These are phyloP conservation scores for Mallotus villosus DNA, from an alignment of 2,797 vertebrate genomes.

Conservation along the genomic window DNA sequence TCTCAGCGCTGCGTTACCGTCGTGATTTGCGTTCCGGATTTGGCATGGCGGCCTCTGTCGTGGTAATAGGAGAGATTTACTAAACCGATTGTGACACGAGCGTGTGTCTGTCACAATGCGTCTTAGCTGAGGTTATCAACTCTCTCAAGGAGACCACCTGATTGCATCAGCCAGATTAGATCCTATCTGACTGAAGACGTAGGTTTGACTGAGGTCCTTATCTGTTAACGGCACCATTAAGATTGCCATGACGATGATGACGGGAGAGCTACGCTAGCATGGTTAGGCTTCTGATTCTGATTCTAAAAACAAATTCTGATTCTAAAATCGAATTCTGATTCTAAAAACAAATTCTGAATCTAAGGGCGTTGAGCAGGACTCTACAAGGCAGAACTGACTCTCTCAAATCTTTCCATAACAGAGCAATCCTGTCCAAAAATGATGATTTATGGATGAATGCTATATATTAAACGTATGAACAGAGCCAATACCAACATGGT, in stretches of 20 bases:
- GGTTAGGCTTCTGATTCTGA: constrained; percentile 39
- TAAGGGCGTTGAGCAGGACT: constrained; percentile 19
- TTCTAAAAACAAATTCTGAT: too few species aligned
- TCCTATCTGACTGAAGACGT: constrained; percentile 54
- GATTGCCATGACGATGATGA: constrained; percentile 51
- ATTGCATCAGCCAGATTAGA: constrained; percentile 68
- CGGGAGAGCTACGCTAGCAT: too few species aligned
- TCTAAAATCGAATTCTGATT: too few species aligned
- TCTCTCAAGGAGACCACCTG: constrained; percentile 46
- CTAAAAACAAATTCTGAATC: too few species aligned
- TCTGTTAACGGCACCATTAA: constrained; percentile 64
- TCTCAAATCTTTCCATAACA: constrained; percentile 6
- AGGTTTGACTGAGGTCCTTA: constrained; percentile 43
- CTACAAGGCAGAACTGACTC: too few species aligned
- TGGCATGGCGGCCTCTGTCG: constrained; percentile 20
- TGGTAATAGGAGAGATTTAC: constrained; percentile 61
- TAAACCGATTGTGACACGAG: constrained; percentile 31
- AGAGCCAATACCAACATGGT: constrained; percentile 22
- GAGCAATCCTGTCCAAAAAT: constrained; percentile 2
- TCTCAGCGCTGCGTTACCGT: constrained; percentile 1
- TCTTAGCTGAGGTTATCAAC: constrained; percentile 51
- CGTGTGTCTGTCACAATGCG: not conserved
- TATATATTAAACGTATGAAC: constrained; percentile 15
- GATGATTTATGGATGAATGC: constrained; percentile 9
- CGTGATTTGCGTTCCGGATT: not conserved